These are phyloP conservation scores for Liparis tanakae DNA, from an alignment of 2,797 vertebrate genomes.

Conservation along the genomic window DNA sequence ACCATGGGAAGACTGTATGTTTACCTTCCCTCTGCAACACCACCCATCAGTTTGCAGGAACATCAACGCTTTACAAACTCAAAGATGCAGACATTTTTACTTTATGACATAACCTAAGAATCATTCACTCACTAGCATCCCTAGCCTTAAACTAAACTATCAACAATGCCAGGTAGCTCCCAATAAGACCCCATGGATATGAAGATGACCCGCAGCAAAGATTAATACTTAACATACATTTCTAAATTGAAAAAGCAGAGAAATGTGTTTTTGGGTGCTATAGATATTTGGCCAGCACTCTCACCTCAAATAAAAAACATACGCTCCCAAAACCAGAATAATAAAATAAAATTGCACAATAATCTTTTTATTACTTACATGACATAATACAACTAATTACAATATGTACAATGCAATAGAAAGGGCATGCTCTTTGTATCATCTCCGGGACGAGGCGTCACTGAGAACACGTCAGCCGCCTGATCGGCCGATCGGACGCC, in stretches of 20 bases:
- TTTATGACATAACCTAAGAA: neutral
- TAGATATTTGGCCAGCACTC: constrained; percentile 6
- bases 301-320: constrained; percentile 35
- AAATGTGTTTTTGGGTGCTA: constrained; percentile 4
- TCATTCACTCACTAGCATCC: neutral
- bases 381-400: neutral
- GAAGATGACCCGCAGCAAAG: neutral
- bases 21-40: neutral
- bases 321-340: constrained; percentile 1
- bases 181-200: neutral
- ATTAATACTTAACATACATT: neutral
- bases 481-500: constrained; percentile 26
- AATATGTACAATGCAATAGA: constrained; percentile 3
- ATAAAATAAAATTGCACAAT: neutral
- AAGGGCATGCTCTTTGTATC: neutral
- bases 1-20: neutral
- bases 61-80: neutral
- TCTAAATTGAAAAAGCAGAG: constrained; percentile 21
- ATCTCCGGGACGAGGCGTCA: constrained; percentile 8
- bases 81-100: neutral
- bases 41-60: neutral
- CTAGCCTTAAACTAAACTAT: neutral
- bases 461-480: constrained; percentile 15
- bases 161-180: neutral
- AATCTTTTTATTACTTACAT: neutral